Conservation (phyloP, 2,797 vertebrate species). For the Lates japonicus region DNA sequence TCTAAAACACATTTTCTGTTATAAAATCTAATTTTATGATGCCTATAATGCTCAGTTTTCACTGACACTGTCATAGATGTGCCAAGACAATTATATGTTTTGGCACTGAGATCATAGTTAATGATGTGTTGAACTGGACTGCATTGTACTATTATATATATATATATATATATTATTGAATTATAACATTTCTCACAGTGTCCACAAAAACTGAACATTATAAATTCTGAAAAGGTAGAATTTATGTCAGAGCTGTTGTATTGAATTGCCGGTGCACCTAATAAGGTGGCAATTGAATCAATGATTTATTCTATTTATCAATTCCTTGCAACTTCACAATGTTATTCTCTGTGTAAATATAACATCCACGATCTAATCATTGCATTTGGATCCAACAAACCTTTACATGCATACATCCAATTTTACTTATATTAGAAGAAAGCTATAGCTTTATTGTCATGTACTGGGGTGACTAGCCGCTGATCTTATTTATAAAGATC, state of each 20-base stretch:
- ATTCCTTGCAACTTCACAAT: neutral
- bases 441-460: neutral
- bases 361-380: conserved; percentile 1
- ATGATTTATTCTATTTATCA: neutral
- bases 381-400: neutral
- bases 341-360: neutral
- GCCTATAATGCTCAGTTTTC: neutral
- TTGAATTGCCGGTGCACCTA: neutral
- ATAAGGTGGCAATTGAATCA: neutral
- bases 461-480: neutral
- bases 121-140: neutral
- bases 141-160: neutral
- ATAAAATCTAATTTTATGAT: too few relatives aligned
- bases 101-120: neutral
- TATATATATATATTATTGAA: neutral
- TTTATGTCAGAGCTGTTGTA: neutral
- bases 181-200: neutral
- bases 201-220: neutral
- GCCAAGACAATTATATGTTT: neutral
- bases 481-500: neutral
- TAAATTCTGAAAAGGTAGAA: neutral
- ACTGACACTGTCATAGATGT: neutral
- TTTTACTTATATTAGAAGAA: neutral
- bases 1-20: neutral
- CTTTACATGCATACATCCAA: neutral